Base-by-base conservation (phyloP, 2,888 invertebrate genomes). In the Timandra comae region DNA sequence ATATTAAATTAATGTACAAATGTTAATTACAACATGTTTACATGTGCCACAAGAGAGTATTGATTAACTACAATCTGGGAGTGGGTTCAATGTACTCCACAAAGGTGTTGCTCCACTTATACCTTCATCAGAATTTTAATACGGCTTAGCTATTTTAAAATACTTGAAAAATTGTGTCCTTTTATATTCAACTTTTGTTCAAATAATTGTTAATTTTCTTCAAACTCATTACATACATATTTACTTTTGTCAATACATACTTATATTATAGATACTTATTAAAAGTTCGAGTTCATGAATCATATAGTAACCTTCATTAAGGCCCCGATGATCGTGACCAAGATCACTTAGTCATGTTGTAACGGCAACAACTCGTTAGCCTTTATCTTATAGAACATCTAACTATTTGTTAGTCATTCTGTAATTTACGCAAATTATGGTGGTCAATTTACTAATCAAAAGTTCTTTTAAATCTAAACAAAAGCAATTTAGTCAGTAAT, bases 261-360 rank as follows among this genome's bases (percentile, higher is more conserved):
- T n/a, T 2, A 7, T 22, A 22, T 9, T 22, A 22, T n/a, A 9
- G 22, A 9, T 22, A 22, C 9, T 22, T 22, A 22, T 22, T 22
- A 10, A 24, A 7, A 11, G 11, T 7, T 24, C 3, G 11, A 24
- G 41, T 41, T 38, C 38, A 43, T 41, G 49, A 49, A 41, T 53
- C 57, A 55, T 44, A 38, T 43, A 12, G 30, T 41, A 41, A 41
- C 48, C 42, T 48, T 45, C 37, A 38, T 21, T 30, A 29, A 36
- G 29, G 38, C 30, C 33, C 49, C 42, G 43, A 41, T 43, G 35
- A 43, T 72, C 79, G 76, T 80, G 80, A 71, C 78, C 66, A 46
- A 49, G 48, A 57, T 71, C 60, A 72, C 59, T 80, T 77, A 80
- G 78, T 80, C 78, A 79, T 64, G 64, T 57, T 45, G 49, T 49